Conservation (phyloP, 2,888 invertebrate species). For the Hyposoter dolosus region DNA sequence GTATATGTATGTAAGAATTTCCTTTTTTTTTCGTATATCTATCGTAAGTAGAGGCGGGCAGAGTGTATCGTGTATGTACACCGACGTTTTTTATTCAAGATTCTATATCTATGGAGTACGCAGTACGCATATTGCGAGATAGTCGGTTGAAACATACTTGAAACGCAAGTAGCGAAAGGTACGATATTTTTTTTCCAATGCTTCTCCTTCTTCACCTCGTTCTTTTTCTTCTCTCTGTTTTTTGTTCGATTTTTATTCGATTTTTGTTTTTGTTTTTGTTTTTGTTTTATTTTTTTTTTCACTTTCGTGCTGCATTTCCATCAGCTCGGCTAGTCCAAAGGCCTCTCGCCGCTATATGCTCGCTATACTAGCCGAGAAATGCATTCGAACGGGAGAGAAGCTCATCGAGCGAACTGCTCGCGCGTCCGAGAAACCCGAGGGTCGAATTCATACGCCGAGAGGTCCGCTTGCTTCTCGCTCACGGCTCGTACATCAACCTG, state of each 20-base stretch:
- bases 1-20: not conserved
- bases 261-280: not conserved
- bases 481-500: conserved; percentile 82
- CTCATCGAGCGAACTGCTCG: conserved; percentile 54
- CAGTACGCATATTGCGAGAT: conserved; percentile 4
- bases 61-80: not conserved
- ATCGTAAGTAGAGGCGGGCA: not conserved
- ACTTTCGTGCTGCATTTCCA: conserved; percentile 47
- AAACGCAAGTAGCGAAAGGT: conserved; percentile 64
- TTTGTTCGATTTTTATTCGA: not conserved
- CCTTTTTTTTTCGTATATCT: not conserved
- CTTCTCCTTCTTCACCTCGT: conserved; percentile 10
- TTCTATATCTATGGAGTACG: not conserved
- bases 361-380: conserved; percentile 32
- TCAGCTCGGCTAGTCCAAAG: conserved; percentile 35
- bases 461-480: conserved; percentile 71
- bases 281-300: not conserved
- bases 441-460: conserved; percentile 78
- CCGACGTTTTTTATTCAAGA: not conserved
- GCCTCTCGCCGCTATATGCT: conserved; percentile 23
- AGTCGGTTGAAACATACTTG: conserved; percentile 43
- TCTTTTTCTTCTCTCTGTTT: conserved; percentile 14
- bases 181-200: conserved; percentile 13
- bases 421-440: conserved; percentile 68
- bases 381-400: conserved; percentile 59